A percentile compares a stretch with the other conserved stretches of the same genome.
Evolutionary conservation across 2,888 invertebrate genomes (phyloP).

Genomic region (Synanthedon vespiformis): DNA sequence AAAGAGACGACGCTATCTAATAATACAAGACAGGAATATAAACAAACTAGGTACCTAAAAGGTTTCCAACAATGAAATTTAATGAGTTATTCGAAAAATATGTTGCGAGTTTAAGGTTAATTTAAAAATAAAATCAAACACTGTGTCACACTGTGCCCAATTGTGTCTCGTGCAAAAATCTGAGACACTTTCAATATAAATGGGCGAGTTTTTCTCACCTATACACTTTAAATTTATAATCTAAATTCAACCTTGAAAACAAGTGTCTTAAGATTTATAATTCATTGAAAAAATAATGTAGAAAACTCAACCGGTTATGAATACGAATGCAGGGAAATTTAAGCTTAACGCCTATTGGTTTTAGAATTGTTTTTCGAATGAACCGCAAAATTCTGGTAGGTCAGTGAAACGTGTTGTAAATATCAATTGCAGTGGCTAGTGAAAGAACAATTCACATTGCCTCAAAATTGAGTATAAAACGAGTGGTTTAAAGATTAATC

Average conservation of each 20-base stretch:
- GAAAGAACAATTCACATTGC: no score
- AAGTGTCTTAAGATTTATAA: neutral
- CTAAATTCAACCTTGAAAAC: neutral
- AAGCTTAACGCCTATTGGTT: rapidly evolving
- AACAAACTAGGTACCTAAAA: no score
- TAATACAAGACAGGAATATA: no score
- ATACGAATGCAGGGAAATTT: neutral
- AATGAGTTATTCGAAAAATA: no score
- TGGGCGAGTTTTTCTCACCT: slow-evolving; percentile 11
- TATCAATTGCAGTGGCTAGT: slow-evolving; percentile 18
- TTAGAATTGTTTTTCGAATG: neutral
- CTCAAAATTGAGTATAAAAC: no score
- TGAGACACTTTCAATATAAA: slow-evolving; percentile 8
- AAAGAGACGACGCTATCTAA: no score
- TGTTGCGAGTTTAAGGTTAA: neutral
- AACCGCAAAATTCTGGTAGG: slow-evolving; percentile 8
- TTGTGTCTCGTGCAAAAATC: neutral
- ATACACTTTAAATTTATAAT: neutral
- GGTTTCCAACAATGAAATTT: no score
- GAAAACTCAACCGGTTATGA: slow-evolving; percentile 17
- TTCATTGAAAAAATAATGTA: neutral
- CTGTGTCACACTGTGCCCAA: neutral
- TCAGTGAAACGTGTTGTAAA: slow-evolving; percentile 26
- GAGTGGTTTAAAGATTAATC: no score
- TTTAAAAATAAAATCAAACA: neutral